Conservation (phyloP, 2,888 invertebrate species). For the Harpalus rubripes region DNA sequence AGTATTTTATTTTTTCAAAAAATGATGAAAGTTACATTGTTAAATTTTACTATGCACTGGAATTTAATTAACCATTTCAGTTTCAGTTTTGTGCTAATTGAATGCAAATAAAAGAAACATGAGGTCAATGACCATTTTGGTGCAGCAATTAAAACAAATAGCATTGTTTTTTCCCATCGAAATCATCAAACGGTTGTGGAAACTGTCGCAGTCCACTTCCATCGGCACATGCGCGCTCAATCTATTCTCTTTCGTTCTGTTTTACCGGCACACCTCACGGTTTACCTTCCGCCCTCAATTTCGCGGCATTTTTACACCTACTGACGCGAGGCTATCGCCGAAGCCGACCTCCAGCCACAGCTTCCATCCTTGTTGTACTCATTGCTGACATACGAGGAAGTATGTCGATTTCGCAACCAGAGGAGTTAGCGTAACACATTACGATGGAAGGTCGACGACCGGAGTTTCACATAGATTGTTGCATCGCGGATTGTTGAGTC, state of each 20-base stretch:
- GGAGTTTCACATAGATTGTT: slow-evolving; percentile 71
- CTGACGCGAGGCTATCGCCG: slow-evolving; percentile 72
- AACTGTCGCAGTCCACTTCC: slow-evolving; percentile 54
- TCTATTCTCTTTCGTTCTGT: slow-evolving; percentile 74
- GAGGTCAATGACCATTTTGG: slow-evolving; percentile 59
- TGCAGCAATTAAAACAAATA: slow-evolving; percentile 61
- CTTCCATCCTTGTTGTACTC: slow-evolving; percentile 23
- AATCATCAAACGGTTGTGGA: slow-evolving; percentile 48
- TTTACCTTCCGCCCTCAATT: slow-evolving; percentile 78
- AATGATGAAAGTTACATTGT: too few relatives aligned
- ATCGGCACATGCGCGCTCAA: slow-evolving; percentile 40
- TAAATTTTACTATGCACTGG: too few relatives aligned
- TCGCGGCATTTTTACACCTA: slow-evolving; percentile 77
- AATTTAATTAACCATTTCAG: neutral
- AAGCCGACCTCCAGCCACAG: neutral
- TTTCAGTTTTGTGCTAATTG: neutral
- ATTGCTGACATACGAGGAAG: slow-evolving; percentile 50
- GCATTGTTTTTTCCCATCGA: slow-evolving; percentile 57
- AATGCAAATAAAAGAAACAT: slow-evolving; percentile 18
- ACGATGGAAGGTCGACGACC: slow-evolving; percentile 75
- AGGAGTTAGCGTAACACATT: slow-evolving; percentile 77
- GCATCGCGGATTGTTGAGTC: slow-evolving; percentile 57
- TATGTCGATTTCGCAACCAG: slow-evolving; percentile 66
- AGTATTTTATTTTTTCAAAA: too few relatives aligned
- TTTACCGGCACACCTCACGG: slow-evolving; percentile 74